Conservation (phyloP, 2,113 vertebrate genomes). For the Amphiprion ocellaris region DNA sequence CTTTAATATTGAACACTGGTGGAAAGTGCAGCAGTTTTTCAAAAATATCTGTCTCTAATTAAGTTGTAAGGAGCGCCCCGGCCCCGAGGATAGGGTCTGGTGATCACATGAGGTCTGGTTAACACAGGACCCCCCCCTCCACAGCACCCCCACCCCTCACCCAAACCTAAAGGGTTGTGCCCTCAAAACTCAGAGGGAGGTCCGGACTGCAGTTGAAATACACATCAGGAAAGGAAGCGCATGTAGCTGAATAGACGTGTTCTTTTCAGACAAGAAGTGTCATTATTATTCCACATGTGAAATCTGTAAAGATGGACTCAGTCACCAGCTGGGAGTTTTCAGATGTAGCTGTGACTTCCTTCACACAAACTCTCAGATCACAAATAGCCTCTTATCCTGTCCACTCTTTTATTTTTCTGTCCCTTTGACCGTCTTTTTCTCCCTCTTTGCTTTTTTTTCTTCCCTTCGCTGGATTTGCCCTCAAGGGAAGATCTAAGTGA, state of each 20-base stretch:
- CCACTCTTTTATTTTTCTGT: conserved; percentile 50
- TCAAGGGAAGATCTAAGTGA: conserved; percentile 78
- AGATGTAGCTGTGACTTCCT: conserved; percentile 43
- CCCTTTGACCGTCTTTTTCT: conserved; percentile 57
- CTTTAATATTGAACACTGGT: conserved; percentile 69
- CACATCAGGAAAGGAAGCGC: conserved; percentile 19
- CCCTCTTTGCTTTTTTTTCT: conserved; percentile 43
- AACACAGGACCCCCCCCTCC: conserved; percentile 44
- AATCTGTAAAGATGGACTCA: conserved; percentile 41
- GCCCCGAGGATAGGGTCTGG: conserved; percentile 72
- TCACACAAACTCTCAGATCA: conserved; percentile 34
- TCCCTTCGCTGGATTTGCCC: conserved; percentile 63
- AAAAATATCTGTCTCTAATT: conserved; percentile 83
- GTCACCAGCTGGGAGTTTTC: conserved; percentile 70
- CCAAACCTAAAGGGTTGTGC: conserved; percentile 37
- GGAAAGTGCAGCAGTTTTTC: conserved; percentile 61
- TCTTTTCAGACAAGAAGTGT: conserved; percentile 25
- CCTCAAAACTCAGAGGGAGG: conserved; percentile 46
- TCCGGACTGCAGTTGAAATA: conserved; percentile 1
- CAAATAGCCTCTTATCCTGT: conserved; percentile 56
- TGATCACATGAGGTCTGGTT: conserved; percentile 71
- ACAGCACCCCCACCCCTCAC: background rate
- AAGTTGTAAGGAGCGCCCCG: conserved; percentile 67
- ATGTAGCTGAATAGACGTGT: background rate
- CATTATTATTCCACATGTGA: conserved; percentile 55